A percentile compares a stretch with the other conserved stretches of the same genome.
Conservation (phyloP, 2,113 vertebrate species). For the Calyptomena viridis region DNA sequence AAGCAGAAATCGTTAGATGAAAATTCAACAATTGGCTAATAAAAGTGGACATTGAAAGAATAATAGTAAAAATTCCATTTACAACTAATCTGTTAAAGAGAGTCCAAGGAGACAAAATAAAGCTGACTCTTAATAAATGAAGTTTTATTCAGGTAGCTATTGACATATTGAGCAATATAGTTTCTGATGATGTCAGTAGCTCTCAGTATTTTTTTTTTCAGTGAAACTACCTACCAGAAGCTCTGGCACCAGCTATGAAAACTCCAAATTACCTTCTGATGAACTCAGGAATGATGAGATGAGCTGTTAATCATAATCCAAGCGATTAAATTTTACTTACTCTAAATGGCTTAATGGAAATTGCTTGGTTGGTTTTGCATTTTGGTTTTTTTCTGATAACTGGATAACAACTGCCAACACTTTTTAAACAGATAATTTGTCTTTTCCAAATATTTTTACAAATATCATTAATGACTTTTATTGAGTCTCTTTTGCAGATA, state of each 20-base stretch:
- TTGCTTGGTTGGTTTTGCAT: not conserved
- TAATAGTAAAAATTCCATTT: not conserved
- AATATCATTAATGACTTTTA: not conserved
- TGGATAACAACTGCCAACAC: not conserved
- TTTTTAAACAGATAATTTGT: not conserved
- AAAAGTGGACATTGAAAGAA: not conserved
- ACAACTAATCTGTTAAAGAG: not conserved
- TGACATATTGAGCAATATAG: not conserved
- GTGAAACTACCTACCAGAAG: not conserved
- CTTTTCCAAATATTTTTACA: not conserved
- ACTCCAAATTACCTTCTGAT: not conserved
- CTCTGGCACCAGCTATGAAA: not conserved
- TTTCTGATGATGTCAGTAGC: not conserved
- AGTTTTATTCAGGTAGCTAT: not conserved
- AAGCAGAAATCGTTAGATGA: not conserved
- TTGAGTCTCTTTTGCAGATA: not conserved
- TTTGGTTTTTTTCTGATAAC: not conserved
- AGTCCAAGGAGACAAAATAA: not conserved
- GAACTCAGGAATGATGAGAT: not conserved
- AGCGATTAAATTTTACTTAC: not conserved
- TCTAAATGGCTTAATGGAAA: not conserved
- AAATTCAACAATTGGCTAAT: not conserved
- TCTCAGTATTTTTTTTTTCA: not conserved
- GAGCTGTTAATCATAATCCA: not conserved
- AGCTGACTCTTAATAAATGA: not conserved